Evolutionary conservation across 37 sponge, comb jelly and placozoan species (phyloP).

Genomic region (Axinella damicornis): DNA sequence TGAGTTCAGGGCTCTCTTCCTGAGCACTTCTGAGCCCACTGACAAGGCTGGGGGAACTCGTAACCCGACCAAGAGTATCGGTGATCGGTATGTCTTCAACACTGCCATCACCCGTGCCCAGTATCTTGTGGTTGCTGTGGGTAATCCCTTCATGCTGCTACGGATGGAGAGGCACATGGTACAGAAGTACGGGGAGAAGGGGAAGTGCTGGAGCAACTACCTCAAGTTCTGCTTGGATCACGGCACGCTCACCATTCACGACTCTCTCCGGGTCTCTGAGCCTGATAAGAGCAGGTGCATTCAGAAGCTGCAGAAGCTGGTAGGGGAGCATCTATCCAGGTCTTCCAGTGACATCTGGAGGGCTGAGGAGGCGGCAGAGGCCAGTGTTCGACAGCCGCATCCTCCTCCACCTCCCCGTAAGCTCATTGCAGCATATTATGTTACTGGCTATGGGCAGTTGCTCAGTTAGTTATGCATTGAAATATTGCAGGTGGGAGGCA

Average conservation of each 20-base stretch:
- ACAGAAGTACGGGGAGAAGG: slow-evolving; percentile 8
- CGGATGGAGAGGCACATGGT: slow-evolving; percentile 51
- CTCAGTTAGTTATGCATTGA: no score
- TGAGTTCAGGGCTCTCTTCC: slow-evolving; percentile 67
- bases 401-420: no score
- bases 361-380: no score
- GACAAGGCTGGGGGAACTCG: slow-evolving; percentile 28
- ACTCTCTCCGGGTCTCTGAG: no score
- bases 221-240: slow-evolving; percentile 37
- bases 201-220: slow-evolving; percentile 47
- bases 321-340: no score
- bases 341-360: no score
- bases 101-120: slow-evolving; percentile 76
- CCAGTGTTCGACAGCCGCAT: no score
- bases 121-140: slow-evolving; percentile 70
- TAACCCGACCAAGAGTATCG: slow-evolving; percentile 72
- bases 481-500: no score
- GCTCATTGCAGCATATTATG: no score
- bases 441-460: no score
- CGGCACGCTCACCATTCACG: not conserved
- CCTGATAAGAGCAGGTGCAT: no score
- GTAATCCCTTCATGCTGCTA: slow-evolving; percentile 75
- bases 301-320: no score
- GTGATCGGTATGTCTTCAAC: slow-evolving; percentile 70
- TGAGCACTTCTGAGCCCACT: slow-evolving; percentile 69